Conservation (phyloP, 2,113 vertebrate species). For the Cyanoliseus patagonus region DNA sequence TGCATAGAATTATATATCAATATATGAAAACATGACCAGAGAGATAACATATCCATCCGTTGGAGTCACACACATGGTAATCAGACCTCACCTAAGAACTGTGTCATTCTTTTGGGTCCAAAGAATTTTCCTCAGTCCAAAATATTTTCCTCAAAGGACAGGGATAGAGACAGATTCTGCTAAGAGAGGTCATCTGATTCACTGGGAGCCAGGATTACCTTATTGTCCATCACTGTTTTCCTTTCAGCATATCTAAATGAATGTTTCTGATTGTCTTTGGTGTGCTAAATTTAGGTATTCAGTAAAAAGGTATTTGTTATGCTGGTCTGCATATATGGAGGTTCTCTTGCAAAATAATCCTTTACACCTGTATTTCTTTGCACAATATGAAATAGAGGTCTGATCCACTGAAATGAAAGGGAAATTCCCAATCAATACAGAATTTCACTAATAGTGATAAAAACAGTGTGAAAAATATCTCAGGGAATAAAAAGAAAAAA, state of each 20-base stretch:
- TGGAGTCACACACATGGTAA: neutral
- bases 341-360: neutral
- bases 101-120: neutral
- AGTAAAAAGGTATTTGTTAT: neutral
- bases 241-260: neutral
- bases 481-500: neutral
- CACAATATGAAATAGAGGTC: neutral
- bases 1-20: neutral
- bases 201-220: neutral
- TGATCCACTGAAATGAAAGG: neutral
- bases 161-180: neutral
- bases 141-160: neutral
- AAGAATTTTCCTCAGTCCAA: neutral
- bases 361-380: neutral
- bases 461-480: neutral
- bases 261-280: neutral
- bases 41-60: neutral
- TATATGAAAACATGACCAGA: neutral
- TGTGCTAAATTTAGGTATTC: neutral
- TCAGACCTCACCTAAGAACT: neutral
- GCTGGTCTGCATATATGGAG: neutral
- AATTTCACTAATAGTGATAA: neutral
- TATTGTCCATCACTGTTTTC: neutral
- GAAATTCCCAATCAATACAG: neutral
- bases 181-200: neutral